Percentiles rank a stretch among this genome's conserved stretches.
phyloP scores from a whole-genome alignment of 2,113 vertebrate genomes.

The Peucedramus taeniatus region DNA sequence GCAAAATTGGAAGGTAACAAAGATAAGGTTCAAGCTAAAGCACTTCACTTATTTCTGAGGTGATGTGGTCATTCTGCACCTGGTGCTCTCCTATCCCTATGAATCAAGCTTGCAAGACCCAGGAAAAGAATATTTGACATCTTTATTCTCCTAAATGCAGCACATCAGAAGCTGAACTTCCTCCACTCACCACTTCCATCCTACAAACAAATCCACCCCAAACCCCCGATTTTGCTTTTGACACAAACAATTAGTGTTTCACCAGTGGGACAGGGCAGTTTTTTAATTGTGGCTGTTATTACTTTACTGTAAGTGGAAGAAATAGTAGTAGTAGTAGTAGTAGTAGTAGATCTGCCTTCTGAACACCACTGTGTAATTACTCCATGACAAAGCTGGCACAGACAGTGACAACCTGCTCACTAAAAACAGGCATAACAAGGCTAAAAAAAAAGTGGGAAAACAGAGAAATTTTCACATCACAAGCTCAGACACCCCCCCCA shows the following conservation, averaged over 20 bases:
- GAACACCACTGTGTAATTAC: background rate
- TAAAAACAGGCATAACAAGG: background rate
- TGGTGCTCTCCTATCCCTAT: background rate
- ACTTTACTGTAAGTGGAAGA: background rate
- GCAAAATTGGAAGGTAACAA: background rate
- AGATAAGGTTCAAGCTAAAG: background rate
- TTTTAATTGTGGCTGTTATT: background rate
- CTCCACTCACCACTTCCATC: background rate
- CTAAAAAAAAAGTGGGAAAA: background rate
- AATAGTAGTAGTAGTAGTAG: too few relatives aligned
- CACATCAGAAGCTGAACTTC: background rate
- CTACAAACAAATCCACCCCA: background rate
- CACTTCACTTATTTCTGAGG: background rate
- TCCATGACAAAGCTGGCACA: background rate
- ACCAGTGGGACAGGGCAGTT: background rate
- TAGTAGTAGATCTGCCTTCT: background rate
- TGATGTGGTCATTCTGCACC: too few relatives aligned
- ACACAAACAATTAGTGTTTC: background rate
- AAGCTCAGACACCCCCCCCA: background rate
- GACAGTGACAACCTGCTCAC: background rate
- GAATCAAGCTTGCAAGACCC: background rate
- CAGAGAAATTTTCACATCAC: background rate
- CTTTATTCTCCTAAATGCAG: background rate
- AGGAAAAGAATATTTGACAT: background rate
- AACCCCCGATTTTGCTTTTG: background rate